Conservation (phyloP, 2,888 invertebrate species). For the Hyles lineata region DNA sequence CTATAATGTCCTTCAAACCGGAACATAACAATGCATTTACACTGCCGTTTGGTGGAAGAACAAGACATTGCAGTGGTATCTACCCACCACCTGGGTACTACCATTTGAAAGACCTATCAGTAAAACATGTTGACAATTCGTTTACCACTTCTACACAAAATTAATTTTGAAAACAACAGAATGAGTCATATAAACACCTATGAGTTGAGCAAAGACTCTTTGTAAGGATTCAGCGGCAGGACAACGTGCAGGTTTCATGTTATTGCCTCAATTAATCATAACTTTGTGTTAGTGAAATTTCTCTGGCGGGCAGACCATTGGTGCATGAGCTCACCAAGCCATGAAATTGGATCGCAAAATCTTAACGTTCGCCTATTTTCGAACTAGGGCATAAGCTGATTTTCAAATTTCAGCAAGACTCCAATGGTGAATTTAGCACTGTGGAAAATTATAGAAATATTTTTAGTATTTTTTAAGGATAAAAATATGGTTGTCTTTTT, state of each 20-base stretch:
- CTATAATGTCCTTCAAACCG: too few relatives aligned
- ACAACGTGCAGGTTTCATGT: slow-evolving; percentile 72
- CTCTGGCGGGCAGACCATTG: slow-evolving; percentile 73
- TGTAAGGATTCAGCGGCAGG: slow-evolving; percentile 48
- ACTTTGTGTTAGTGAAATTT: slow-evolving; percentile 83
- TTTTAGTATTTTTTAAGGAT: not conserved
- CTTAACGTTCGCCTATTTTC: slow-evolving; percentile 65
- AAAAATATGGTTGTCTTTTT: not conserved
- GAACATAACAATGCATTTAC: too few relatives aligned
- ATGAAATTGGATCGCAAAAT: slow-evolving; percentile 82
- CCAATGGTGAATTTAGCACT: slow-evolving; percentile 36
- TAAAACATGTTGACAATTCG: too few relatives aligned
- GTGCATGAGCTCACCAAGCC: slow-evolving; percentile 79
- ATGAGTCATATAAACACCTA: not conserved
- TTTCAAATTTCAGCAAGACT: slow-evolving; percentile 50
- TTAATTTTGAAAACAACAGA: not conserved
- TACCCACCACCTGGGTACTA: too few relatives aligned
- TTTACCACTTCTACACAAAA: too few relatives aligned
- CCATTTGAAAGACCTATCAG: too few relatives aligned
- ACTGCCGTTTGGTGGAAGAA: too few relatives aligned
- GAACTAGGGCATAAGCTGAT: slow-evolving; percentile 71
- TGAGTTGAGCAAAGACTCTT: not conserved
- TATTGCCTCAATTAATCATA: slow-evolving; percentile 84
- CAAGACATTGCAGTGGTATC: too few relatives aligned
- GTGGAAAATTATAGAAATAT: slow-evolving; percentile 7